Evolutionary conservation across 2,888 invertebrate genomes (phyloP).

Genomic region (Heliconius cydno): DNA sequence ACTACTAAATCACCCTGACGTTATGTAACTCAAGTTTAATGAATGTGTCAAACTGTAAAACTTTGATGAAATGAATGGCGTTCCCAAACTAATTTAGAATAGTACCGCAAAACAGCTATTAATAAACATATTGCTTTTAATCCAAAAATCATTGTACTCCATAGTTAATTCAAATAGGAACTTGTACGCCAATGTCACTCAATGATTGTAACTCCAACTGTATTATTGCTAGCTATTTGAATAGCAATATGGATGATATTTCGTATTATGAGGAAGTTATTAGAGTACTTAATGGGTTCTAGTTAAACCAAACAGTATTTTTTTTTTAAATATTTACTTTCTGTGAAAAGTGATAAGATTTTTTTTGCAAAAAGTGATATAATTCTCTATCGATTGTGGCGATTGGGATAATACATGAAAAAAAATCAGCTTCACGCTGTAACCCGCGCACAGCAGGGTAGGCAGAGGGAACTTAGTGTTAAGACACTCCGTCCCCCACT

Average conservation of each 20-base stretch:
- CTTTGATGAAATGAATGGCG: slow-evolving; percentile 29
- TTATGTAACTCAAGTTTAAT: slow-evolving; percentile 27
- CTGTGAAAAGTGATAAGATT: not conserved
- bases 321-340: not conserved
- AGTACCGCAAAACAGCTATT: slow-evolving; percentile 22
- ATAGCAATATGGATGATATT: slow-evolving; percentile 5
- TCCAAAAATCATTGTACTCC: not conserved
- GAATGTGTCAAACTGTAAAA: slow-evolving; percentile 30
- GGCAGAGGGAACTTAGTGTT: too few species aligned
- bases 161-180: slow-evolving; percentile 7
- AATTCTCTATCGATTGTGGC: not conserved
- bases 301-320: not conserved
- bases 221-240: slow-evolving; percentile 1
- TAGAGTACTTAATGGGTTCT: not conserved
- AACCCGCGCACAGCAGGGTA: too few species aligned
- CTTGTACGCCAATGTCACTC: not conserved
- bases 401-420: too few species aligned
- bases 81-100: slow-evolving; percentile 25
- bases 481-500: too few species aligned
- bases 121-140: slow-evolving; percentile 24
- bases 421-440: too few species aligned
- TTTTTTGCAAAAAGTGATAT: not conserved
- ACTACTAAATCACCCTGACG: slow-evolving; percentile 19
- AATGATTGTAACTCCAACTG: not conserved
- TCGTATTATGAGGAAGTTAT: not conserved